Conservation (phyloP, 2,797 vertebrate genomes). For the Adrianichthys oophorus region DNA sequence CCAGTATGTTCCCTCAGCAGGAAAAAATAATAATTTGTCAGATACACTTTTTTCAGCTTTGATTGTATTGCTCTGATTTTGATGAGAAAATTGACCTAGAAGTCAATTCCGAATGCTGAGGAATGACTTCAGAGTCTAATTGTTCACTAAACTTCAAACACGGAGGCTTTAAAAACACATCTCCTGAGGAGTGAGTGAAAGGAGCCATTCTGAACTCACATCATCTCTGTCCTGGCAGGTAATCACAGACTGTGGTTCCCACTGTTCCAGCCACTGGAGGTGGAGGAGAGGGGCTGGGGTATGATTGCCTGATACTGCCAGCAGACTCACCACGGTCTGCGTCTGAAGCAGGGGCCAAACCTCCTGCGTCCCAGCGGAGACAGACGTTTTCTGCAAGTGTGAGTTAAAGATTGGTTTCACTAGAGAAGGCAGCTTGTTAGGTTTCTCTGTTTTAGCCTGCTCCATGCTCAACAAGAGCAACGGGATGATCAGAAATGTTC, state of each 20-base stretch:
- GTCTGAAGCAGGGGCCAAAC: conserved; percentile 69
- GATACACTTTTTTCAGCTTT: too few relatives aligned
- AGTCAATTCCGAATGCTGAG: conserved; percentile 18
- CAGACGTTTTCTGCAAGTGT: conserved; percentile 63
- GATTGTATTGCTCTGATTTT: too few relatives aligned
- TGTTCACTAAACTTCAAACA: conserved; percentile 45
- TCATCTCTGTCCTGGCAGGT: conserved; percentile 59
- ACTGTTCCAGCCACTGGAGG: conserved; percentile 28
- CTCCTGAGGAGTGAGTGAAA: conserved; percentile 55
- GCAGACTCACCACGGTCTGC: conserved; percentile 32
- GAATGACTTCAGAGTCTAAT: conserved; percentile 51
- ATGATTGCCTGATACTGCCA: conserved; percentile 48
- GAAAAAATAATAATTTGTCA: too few relatives aligned
- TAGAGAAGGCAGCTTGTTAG: conserved; percentile 59
- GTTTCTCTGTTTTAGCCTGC: conserved; percentile 33
- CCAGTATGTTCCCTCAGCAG: too few relatives aligned
- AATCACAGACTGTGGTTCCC: conserved; percentile 51
- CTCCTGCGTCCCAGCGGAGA: conserved; percentile 64
- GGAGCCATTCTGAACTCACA: conserved; percentile 63
- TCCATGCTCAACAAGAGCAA: conserved; percentile 48
- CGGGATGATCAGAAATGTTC: conserved; percentile 67
- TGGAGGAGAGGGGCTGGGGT: conserved; percentile 48
- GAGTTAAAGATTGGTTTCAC: conserved; percentile 64
- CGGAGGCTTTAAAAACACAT: conserved; percentile 51
- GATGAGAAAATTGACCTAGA: not conserved